Base-by-base conservation (phyloP, 2,797 vertebrate genomes). In the Coranthus polyacanthus region DNA sequence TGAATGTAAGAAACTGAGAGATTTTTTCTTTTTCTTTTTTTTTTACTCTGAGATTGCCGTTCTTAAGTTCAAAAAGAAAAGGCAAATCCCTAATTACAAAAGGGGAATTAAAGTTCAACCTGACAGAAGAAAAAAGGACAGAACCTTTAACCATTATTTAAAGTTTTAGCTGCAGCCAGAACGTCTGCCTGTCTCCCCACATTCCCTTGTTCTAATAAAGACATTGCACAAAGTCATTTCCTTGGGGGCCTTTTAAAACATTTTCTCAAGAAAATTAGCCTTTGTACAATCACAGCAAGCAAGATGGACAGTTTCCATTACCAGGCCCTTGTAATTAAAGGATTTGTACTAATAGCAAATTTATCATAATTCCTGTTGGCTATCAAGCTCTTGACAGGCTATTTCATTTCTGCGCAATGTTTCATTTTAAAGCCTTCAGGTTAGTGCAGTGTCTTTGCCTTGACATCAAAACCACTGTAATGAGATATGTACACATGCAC, bases 281-380 rank as follows among this genome's bases (percentile, higher is more conserved):
- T 88, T 87, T 88, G 71, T 73, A 68, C 66, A 83, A 84, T 82
- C 78, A 79, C 83, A 82, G 83, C 68, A 51, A 85, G 76, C 72
- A 72, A 89, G 91, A 92, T 80, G 83, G 90, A 92, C 91, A 91
- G 81, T 89, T 92, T 90, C 91, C 90, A 93, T 93, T 93, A 92
- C 82, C 66, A 69, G 70, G 45, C 45, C 54, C 75, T 79, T 85
- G 85, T 93, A 93, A 92, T 92, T 93, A 92, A 92, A 83, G 78
- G 81, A 84, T 90, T 90, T 90, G 85, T 82, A 79, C 87, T 89
- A 91, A 92, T 87, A 85, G 84, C 82, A 88, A 86, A 92, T 92
- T 84, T 83, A 90, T 92, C 90, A 92, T 90, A 88, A 90, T 89
- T 90, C 82, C 86, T 84, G 84, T 79, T 66, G 82, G 81, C 76